These are phyloP conservation scores for Saccopteryx bilineata DNA, from an alignment of 2,113 vertebrate genomes.

Conservation along the genomic window DNA sequence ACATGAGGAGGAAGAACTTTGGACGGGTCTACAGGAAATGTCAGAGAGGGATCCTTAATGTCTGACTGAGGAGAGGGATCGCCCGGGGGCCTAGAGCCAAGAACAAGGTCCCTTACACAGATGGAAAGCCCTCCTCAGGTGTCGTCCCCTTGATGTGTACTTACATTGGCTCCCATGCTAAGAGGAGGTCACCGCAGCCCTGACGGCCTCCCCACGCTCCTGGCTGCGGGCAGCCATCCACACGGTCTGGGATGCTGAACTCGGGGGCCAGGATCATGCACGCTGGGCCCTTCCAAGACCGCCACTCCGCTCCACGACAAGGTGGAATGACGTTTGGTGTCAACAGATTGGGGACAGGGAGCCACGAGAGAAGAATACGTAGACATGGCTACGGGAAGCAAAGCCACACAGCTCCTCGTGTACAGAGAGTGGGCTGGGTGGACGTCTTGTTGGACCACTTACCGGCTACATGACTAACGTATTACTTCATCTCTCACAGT, in stretches of 20 bases:
- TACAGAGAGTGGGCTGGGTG: neutral
- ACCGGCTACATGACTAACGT: neutral
- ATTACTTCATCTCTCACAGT: neutral
- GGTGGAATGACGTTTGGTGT: neutral
- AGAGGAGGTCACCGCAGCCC: neutral
- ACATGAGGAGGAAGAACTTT: neutral
- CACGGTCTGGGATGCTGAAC: neutral
- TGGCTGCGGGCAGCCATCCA: neutral
- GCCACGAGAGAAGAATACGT: neutral
- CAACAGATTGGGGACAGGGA: neutral
- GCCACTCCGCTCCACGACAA: neutral
- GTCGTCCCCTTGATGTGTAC: neutral
- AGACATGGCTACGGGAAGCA: neutral
- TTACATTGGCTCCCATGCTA: neutral
- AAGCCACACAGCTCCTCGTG: neutral
- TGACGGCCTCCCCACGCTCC: neutral
- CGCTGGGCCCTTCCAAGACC: neutral
- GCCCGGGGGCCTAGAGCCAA: neutral
- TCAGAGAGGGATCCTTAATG: neutral
- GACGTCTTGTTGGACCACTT: neutral
- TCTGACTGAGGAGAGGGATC: neutral
- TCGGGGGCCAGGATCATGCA: neutral
- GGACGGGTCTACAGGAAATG: neutral
- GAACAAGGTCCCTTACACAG: neutral
- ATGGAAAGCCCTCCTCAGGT: neutral